Evolutionary conservation across 2,888 invertebrate genomes (phyloP).

Genomic region (Uloborus plumipes): DNA sequence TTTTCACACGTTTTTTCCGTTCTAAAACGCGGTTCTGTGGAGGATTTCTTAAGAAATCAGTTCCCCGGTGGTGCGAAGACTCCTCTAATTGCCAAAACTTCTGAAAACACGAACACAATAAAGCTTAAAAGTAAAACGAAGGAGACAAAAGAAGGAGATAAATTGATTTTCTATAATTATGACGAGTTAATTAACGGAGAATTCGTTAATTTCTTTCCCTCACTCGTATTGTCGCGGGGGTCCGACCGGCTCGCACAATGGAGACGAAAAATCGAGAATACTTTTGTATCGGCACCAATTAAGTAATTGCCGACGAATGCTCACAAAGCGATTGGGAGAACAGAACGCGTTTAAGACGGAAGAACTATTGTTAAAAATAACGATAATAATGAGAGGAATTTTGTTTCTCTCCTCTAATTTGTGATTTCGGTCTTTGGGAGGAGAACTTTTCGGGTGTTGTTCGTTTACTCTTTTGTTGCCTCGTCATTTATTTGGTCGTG

Average conservation of each 20-base stretch:
- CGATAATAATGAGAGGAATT: conserved; percentile 39
- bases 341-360: conserved; percentile 1
- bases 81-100: conserved; percentile 56
- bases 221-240: conserved; percentile 10
- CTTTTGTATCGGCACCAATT: conserved; percentile 63
- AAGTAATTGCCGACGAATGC: conserved; percentile 50
- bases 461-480: too few species aligned
- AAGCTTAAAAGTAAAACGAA: neutral
- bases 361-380: conserved; percentile 52
- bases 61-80: conserved; percentile 28
- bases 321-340: conserved; percentile 8
- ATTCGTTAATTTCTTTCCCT: conserved; percentile 64
- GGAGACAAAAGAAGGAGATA: conserved; percentile 35
- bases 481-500: too few species aligned
- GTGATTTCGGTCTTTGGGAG: conserved; percentile 14
- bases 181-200: conserved; percentile 63
- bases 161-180: conserved; percentile 65
- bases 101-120: conserved; percentile 3
- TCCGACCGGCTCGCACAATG: conserved; percentile 12
- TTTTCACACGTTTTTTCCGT: neutral
- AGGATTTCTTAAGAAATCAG: conserved; percentile 49
- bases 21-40: too few species aligned
- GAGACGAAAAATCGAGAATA: conserved; percentile 52
- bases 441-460: too few species aligned
- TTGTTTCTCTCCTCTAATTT: conserved; percentile 39